Evolutionary conservation across 53 echinoderm and acorn worm species (phyloP).

Genomic region (Glandiceps talaboti): DNA sequence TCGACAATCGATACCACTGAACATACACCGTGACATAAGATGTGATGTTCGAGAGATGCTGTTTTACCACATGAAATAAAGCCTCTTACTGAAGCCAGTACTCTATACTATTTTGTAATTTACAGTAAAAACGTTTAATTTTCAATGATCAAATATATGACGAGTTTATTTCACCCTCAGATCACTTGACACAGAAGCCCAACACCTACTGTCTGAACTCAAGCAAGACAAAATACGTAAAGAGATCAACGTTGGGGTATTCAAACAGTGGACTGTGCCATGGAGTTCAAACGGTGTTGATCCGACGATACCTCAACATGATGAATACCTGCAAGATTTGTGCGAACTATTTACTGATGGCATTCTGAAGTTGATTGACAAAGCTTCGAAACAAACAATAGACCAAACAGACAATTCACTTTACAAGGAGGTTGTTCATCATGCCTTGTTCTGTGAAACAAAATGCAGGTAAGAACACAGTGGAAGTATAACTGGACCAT

Average conservation of each 20-base stretch:
- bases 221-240: slow-evolving; percentile 39
- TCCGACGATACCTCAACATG: slow-evolving; percentile 33
- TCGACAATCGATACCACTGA: too few species aligned
- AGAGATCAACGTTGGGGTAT: slow-evolving; percentile 24
- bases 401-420: slow-evolving; percentile 18
- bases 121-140: too few species aligned
- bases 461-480: slow-evolving; percentile 58
- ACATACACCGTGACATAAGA: too few species aligned
- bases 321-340: slow-evolving; percentile 37
- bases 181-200: slow-evolving; percentile 22
- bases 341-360: slow-evolving; percentile 38
- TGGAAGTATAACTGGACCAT: too few species aligned
- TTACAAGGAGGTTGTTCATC: slow-evolving; percentile 73
- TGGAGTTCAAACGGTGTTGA: slow-evolving; percentile 60
- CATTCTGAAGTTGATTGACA: slow-evolving; percentile 49
- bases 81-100: too few species aligned
- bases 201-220: slow-evolving; percentile 27
- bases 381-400: slow-evolving; percentile 29
- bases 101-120: too few species aligned
- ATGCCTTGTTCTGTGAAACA: slow-evolving; percentile 40
- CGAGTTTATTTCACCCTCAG: too few species aligned
- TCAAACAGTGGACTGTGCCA: slow-evolving; percentile 41
- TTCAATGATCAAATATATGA: too few species aligned
- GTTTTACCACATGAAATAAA: too few species aligned
- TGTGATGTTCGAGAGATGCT: too few species aligned